Percentiles rank a stretch among this genome's conserved stretches.
Conservation (phyloP, 2,888 invertebrate species). For the Drosophila basisetae region DNA sequence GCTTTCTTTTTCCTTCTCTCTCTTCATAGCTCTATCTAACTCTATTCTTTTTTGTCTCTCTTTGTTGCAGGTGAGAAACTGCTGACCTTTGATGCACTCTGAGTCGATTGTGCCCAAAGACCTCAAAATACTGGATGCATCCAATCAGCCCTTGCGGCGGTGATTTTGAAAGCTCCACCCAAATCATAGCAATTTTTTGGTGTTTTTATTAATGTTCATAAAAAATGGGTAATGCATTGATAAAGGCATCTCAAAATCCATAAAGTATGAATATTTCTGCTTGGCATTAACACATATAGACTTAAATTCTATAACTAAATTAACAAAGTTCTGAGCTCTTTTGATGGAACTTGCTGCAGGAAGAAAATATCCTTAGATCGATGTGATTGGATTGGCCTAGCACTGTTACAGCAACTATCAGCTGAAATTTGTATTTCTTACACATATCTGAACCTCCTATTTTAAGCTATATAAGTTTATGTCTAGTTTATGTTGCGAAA, state of each 20-base stretch:
- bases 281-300: background rate
- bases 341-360: background rate
- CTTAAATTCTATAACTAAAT: background rate
- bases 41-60: constrained; percentile 3
- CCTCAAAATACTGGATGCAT: constrained; percentile 5
- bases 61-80: constrained; percentile 24
- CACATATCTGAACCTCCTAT: background rate
- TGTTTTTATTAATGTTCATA: background rate
- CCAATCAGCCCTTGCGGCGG: constrained; percentile 10
- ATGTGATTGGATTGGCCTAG: background rate
- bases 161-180: constrained; percentile 17
- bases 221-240: background rate
- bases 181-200: constrained; percentile 43
- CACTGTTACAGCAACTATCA: background rate
- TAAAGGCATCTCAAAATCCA: background rate
- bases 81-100: constrained; percentile 38
- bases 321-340: too few species aligned
- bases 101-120: constrained; percentile 9
- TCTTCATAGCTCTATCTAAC: background rate
- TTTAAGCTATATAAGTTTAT: background rate
- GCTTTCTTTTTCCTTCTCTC: background rate
- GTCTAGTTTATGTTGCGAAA: background rate
- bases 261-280: background rate
- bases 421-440: background rate
- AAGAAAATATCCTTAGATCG: background rate